Percentiles rank a stretch among this genome's conserved stretches.
Conservation (phyloP, 2,797 vertebrate genomes). For the Acrocephalus scirpaceus region DNA sequence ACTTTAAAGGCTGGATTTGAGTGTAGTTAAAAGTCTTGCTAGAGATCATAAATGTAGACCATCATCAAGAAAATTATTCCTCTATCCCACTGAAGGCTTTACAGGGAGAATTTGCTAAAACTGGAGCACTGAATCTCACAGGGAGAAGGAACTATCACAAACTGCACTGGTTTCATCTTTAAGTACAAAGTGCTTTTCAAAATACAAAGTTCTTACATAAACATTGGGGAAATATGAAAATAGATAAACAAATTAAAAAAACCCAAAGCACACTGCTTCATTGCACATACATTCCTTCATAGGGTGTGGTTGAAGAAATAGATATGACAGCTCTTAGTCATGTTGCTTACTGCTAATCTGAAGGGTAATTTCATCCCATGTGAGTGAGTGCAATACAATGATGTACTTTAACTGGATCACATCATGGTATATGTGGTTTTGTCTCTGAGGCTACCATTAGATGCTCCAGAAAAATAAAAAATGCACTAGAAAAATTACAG, state of each 20-base stretch:
- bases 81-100: not conserved
- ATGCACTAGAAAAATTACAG: not conserved
- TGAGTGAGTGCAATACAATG: not conserved
- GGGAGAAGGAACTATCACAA: not conserved
- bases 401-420: not conserved
- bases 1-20: not conserved
- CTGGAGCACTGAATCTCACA: not conserved
- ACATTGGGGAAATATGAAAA: not conserved
- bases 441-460: not conserved
- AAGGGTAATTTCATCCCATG: not conserved
- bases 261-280: not conserved
- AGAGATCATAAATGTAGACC: not conserved
- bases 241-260: not conserved
- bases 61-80: not conserved
- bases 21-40: not conserved
- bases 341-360: not conserved
- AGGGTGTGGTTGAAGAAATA: not conserved
- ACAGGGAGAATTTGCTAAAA: not conserved
- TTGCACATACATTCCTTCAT: not conserved
- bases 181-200: not conserved
- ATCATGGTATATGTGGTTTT: not conserved
- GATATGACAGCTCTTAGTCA: slow-evolving; percentile 6
- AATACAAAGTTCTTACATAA: not conserved
- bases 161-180: not conserved
- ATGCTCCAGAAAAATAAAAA: not conserved